A percentile compares a stretch with the other conserved stretches of the same genome.
phyloP scores from a whole-genome alignment of 2,113 vertebrate genomes.

The Silurus meridionalis region DNA sequence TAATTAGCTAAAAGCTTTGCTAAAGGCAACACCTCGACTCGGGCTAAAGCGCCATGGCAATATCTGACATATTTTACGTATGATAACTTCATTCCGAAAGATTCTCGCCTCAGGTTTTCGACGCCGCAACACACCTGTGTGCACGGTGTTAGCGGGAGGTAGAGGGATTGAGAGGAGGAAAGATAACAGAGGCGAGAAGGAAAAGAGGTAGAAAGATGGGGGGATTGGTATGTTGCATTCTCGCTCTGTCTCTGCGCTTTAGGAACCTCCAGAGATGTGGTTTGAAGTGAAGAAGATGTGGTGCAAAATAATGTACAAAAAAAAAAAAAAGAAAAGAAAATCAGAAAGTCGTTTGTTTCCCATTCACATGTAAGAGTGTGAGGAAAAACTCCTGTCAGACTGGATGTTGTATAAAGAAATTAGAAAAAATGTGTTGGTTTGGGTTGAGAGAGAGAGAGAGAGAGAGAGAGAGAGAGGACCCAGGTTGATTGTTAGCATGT shows the following conservation, averaged over 20 bases:
- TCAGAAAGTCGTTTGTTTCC: neutral
- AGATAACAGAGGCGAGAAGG: neutral
- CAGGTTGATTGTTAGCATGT: conserved; percentile 25
- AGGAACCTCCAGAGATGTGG: conserved; percentile 18
- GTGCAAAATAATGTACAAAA: neutral
- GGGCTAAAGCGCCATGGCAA: neutral
- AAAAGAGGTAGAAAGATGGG: conserved; percentile 5
- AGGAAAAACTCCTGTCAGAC: conserved; percentile 20
- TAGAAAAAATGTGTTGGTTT: neutral
- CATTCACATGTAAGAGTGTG: neutral
- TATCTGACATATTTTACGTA: neutral
- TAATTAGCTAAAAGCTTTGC: conserved; percentile 17
- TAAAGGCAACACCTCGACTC: neutral
- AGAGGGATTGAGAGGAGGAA: neutral
- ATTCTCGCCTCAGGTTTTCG: neutral
- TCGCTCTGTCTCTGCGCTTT: neutral
- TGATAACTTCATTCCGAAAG: neutral
- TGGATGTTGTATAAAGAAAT: neutral
- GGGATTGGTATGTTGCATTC: conserved; percentile 18
- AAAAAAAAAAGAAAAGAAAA: neutral
- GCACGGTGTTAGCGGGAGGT: conserved; percentile 53
- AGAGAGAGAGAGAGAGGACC: conserved; percentile 20
- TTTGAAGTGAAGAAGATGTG: neutral
- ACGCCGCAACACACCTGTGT: conserved; percentile 59
- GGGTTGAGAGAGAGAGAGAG: neutral